These are phyloP conservation scores for Monochamus saltuarius DNA, from an alignment of 1,140 invertebrate genomes.

Conservation along the genomic window DNA sequence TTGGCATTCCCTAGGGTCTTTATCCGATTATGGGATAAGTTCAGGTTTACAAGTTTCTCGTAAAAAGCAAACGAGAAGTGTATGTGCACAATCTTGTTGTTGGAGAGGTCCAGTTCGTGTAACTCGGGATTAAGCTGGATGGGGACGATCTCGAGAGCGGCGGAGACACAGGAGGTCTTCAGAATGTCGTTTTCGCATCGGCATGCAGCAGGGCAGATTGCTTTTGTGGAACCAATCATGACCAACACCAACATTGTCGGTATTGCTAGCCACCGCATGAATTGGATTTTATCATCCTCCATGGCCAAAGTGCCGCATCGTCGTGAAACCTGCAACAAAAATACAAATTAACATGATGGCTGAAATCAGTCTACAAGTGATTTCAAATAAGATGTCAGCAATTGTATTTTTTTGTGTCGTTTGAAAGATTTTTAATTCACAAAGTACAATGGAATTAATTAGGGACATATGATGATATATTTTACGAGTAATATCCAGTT, in stretches of 20 bases:
- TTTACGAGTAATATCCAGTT: no score
- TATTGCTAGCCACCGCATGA: slow-evolving; percentile 46
- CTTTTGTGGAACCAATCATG: slow-evolving; percentile 50
- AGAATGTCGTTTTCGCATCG: slow-evolving; percentile 77
- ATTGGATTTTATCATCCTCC: slow-evolving; percentile 48
- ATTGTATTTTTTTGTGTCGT: no score
- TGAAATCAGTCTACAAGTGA: no score
- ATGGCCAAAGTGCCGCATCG: slow-evolving; percentile 46
- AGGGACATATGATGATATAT: no score
- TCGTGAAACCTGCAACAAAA: slow-evolving; percentile 49
- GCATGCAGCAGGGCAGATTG: slow-evolving; percentile 78
- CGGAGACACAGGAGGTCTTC: slow-evolving; percentile 71
- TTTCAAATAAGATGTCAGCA: no score
- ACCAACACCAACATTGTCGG: slow-evolving; percentile 44
- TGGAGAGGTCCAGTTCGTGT: slow-evolving; percentile 72
- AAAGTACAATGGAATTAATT: no score
- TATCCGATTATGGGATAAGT: slow-evolving; percentile 80
- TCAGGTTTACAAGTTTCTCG: slow-evolving; percentile 72
- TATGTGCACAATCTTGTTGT: slow-evolving; percentile 71
- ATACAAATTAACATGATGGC: not conserved
- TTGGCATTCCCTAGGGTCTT: slow-evolving; percentile 74
- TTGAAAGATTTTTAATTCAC: no score
- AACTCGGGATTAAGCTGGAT: slow-evolving; percentile 86
- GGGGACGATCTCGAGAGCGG: slow-evolving; percentile 77
- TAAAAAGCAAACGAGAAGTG: slow-evolving; percentile 76